These are phyloP conservation scores for Apamea epomidion DNA, from an alignment of 2,888 invertebrate species.

Conservation along the genomic window DNA sequence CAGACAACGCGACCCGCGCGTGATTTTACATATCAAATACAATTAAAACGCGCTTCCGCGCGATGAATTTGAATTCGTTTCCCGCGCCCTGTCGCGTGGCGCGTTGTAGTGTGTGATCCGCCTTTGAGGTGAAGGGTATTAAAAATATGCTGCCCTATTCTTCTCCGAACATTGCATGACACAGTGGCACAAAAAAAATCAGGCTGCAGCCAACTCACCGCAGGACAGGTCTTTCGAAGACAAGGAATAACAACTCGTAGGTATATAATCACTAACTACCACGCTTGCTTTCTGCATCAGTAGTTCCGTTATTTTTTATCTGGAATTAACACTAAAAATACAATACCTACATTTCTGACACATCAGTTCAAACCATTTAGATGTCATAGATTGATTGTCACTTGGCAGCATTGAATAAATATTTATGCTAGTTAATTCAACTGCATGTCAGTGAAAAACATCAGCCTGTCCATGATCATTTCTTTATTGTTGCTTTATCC, in stretches of 20 bases:
- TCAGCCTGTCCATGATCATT: neutral
- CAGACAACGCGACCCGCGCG: neutral
- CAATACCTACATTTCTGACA: slow-evolving; percentile 32
- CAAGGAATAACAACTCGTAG: neutral
- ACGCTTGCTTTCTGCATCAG: neutral
- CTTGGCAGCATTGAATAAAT: slow-evolving; percentile 31
- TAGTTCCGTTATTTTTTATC: neutral
- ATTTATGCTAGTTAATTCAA: slow-evolving; percentile 21
- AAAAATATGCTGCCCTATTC: neutral
- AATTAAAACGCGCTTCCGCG: neutral
- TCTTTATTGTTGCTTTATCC: neutral
- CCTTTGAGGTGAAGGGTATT: neutral
- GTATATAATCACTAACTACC: neutral
- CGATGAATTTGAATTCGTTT: too few species aligned
- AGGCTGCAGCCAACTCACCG: neutral
- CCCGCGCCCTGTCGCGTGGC: too few species aligned
- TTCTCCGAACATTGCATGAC: neutral
- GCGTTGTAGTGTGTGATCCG: too few species aligned
- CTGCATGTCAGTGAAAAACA: slow-evolving; percentile 29
- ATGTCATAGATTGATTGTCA: slow-evolving; percentile 38
- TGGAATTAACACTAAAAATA: slow-evolving; percentile 18
- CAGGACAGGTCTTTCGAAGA: too few species aligned
- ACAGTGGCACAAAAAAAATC: neutral
- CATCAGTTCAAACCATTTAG: slow-evolving; percentile 29
- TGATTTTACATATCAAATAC: neutral